These are phyloP conservation scores for Amblyjoppa proteus DNA, from an alignment of 2,888 invertebrate species.

Conservation along the genomic window DNA sequence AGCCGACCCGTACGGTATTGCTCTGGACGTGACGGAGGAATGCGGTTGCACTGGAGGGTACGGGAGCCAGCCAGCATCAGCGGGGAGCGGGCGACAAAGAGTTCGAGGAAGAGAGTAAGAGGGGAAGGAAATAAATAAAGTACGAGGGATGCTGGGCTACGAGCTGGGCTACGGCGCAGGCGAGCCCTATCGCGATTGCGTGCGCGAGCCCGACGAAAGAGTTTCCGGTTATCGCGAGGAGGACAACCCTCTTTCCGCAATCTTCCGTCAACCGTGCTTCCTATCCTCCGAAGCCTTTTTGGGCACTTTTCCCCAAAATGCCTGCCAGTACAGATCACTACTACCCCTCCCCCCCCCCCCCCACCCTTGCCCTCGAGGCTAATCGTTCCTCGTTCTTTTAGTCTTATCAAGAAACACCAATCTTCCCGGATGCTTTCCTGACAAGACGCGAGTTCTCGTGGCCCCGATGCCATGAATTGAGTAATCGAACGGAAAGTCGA, in stretches of 20 bases:
- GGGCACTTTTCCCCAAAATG: constrained; percentile 3
- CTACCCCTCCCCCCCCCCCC: not conserved
- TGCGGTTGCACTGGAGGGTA: constrained; percentile 21
- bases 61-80: constrained; percentile 19
- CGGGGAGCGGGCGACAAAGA: constrained; percentile 42
- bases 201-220: constrained; percentile 42
- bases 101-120: constrained; percentile 24
- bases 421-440: not conserved
- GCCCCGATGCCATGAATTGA: not conserved
- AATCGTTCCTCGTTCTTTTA: not conserved
- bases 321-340: not conserved
- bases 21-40: constrained; percentile 68
- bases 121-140: constrained; percentile 51
- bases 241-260: constrained; percentile 42
- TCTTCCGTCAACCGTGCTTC: constrained; percentile 27
- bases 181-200: not conserved
- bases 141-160: not conserved
- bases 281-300: constrained; percentile 3
- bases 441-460: constrained; percentile 1
- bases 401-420: not conserved
- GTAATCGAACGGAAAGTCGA: constrained; percentile 20
- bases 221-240: constrained; percentile 57
- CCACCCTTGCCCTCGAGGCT: not conserved
- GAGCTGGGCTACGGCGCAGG: not conserved
- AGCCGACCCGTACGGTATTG: constrained; percentile 74